A percentile compares a stretch with the other conserved stretches of the same genome.
These are phyloP conservation scores for Sinocyclocheilus rhinocerous DNA, from an alignment of 2,113 vertebrate species.

Conservation along the genomic window DNA sequence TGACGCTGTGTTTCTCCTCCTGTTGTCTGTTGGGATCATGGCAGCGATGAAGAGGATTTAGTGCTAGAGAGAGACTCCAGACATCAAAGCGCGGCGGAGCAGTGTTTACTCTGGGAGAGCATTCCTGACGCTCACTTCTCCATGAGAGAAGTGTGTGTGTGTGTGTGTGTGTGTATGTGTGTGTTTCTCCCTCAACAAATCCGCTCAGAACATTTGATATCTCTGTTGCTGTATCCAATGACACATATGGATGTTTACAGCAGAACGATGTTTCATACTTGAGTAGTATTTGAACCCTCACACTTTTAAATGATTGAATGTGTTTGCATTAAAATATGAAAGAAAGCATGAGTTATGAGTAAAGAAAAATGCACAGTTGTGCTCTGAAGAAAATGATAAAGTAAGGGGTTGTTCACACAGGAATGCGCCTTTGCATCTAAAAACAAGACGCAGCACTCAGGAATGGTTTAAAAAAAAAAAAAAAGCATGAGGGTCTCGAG, in stretches of 20 bases:
- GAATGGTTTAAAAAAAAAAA: too few relatives aligned
- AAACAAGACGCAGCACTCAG: too few relatives aligned
- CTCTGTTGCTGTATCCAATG: neutral
- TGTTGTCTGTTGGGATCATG: slow-evolving; percentile 3
- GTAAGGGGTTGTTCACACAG: too few relatives aligned
- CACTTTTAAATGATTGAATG: too few relatives aligned
- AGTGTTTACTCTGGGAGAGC: slow-evolving; percentile 80
- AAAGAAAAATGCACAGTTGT: neutral
- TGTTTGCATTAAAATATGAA: neutral
- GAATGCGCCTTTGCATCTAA: too few relatives aligned
- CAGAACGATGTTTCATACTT: neutral
- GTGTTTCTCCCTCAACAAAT: too few relatives aligned
- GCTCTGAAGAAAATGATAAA: neutral
- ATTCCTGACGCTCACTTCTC: slow-evolving; percentile 82
- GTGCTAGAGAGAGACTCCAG: slow-evolving; percentile 6
- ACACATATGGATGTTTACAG: neutral
- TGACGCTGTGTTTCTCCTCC: neutral
- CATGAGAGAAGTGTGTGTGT: slow-evolving; percentile 59
- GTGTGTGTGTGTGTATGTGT: too few relatives aligned
- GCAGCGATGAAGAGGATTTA: slow-evolving; percentile 23
- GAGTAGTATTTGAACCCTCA: neutral
- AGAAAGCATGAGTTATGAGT: neutral
- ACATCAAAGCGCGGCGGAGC: slow-evolving; percentile 74
- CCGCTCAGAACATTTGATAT: neutral
- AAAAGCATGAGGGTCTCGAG: too few relatives aligned